Evolutionary conservation across 92 coral and sea anemone genomes (phyloP).

Genomic region (Isaurus tuberculatus): DNA sequence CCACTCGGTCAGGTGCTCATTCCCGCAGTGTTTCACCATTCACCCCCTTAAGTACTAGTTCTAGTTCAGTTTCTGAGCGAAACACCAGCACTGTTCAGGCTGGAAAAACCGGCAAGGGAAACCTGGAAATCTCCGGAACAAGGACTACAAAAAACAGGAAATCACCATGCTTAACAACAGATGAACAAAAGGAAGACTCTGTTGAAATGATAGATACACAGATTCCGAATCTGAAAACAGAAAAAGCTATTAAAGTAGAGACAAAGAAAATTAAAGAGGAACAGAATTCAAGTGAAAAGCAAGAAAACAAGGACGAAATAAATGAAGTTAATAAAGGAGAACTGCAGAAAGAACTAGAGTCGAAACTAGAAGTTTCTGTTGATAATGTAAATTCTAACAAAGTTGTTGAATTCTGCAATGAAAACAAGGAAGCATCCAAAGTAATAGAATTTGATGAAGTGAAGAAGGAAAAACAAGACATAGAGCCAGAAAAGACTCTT

Average conservation of each 20-base stretch:
- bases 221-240: background rate
- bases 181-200: conserved; percentile 24
- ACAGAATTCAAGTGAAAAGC: background rate
- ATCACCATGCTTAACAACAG: conserved; percentile 21
- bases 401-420: background rate
- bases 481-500: conserved; percentile 45
- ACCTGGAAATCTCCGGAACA: conserved; percentile 11
- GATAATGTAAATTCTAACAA: background rate
- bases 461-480: conserved; percentile 20
- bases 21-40: conserved; percentile 72
- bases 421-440: background rate
- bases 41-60: conserved; percentile 11
- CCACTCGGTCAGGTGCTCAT: conserved; percentile 67
- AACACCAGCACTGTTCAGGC: conserved; percentile 13
- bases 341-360: background rate
- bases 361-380: background rate
- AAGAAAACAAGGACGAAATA: conserved; percentile 15
- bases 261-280: background rate
- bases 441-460: background rate
- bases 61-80: conserved; percentile 24
- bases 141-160: conserved; percentile 17
- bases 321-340: conserved; percentile 3
- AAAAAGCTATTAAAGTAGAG: conserved; percentile 17
- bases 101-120: conserved; percentile 28
- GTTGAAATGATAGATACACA: background rate